phyloP scores from a whole-genome alignment of 2,888 invertebrate genomes.

The Alentia gelatinosa region DNA sequence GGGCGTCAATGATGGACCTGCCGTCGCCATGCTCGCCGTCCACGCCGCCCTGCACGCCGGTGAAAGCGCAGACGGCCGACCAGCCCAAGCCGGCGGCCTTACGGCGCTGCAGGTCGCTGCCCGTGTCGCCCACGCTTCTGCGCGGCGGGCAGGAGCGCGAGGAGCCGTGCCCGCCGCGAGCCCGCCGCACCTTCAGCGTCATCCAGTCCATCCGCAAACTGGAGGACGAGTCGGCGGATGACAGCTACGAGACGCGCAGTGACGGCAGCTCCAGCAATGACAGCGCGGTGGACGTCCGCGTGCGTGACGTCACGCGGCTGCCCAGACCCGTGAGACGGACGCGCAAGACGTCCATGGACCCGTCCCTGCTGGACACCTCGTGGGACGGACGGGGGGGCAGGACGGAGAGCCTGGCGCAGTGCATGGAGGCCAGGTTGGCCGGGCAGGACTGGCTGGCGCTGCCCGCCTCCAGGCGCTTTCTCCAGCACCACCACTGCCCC shows the following conservation, averaged over 20 bases:
- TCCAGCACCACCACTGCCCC: not conserved
- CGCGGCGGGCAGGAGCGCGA: not conserved
- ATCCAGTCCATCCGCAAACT: constrained; percentile 13
- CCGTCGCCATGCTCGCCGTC: constrained; percentile 84
- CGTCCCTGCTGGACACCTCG: not conserved
- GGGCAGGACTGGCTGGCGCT: constrained; percentile 45
- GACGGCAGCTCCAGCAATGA: constrained; percentile 64
- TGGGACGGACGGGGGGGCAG: constrained; percentile 38
- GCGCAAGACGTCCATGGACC: not conserved
- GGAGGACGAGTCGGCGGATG: constrained; percentile 53
- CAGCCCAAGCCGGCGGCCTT: constrained; percentile 11
- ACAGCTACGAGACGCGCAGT: constrained; percentile 58
- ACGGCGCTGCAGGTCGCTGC: constrained; percentile 75
- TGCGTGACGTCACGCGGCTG: not conserved
- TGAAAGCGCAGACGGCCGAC: constrained; percentile 54
- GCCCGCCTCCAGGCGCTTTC: not conserved
- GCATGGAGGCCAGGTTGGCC: constrained; percentile 57
- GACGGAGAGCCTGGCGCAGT: constrained; percentile 57
- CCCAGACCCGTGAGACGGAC: not conserved
- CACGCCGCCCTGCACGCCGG: constrained; percentile 76
- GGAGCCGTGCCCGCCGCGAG: not conserved
- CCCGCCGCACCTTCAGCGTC: constrained; percentile 53
- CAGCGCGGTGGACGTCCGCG: constrained; percentile 62
- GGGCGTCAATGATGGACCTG: constrained; percentile 83
- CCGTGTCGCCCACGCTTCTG: constrained; percentile 71